Percentiles rank a stretch among this genome's conserved stretches.
phyloP scores from a whole-genome alignment of 2,888 invertebrate species.

The Heliconius ethilla region DNA sequence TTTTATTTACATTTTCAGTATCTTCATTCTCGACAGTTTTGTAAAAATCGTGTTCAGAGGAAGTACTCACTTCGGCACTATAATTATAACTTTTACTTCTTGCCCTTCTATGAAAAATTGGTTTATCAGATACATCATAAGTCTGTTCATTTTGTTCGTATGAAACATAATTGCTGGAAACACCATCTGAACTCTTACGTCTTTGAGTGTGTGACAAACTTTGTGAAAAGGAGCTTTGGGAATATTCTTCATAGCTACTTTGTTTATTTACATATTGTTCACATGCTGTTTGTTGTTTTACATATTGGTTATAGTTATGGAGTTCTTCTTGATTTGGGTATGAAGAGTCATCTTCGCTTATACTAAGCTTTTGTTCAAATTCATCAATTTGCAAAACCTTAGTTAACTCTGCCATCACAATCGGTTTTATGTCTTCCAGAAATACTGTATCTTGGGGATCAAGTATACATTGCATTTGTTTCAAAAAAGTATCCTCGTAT shows the following conservation, averaged over 20 bases:
- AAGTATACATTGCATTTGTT: slow-evolving; percentile 83
- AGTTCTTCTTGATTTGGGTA: slow-evolving; percentile 28
- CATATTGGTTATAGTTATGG: slow-evolving; percentile 31
- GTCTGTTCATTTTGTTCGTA: slow-evolving; percentile 44
- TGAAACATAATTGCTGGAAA: slow-evolving; percentile 44
- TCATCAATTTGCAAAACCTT: slow-evolving; percentile 79
- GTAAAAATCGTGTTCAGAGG: slow-evolving; percentile 39
- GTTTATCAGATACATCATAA: slow-evolving; percentile 45
- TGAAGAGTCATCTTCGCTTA: slow-evolving; percentile 50
- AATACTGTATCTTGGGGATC: slow-evolving; percentile 82
- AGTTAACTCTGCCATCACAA: slow-evolving; percentile 82
- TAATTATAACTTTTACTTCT: slow-evolving; percentile 50
- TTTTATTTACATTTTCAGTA: slow-evolving; percentile 44
- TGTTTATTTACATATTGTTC: not conserved
- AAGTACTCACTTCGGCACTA: slow-evolving; percentile 45
- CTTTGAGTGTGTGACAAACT: slow-evolving; percentile 26
- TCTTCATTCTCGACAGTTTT: slow-evolving; percentile 41
- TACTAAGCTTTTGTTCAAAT: slow-evolving; percentile 57
- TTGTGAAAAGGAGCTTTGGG: slow-evolving; percentile 49
- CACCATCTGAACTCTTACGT: slow-evolving; percentile 42
- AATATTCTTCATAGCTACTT: slow-evolving; percentile 35
- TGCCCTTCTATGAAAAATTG: slow-evolving; percentile 59
- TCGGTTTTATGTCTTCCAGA: slow-evolving; percentile 81
- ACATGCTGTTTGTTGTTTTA: not conserved
- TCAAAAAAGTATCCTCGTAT: slow-evolving; percentile 89